phyloP scores from a whole-genome alignment of 2,888 invertebrate species.

The Trachelus tabidus region DNA sequence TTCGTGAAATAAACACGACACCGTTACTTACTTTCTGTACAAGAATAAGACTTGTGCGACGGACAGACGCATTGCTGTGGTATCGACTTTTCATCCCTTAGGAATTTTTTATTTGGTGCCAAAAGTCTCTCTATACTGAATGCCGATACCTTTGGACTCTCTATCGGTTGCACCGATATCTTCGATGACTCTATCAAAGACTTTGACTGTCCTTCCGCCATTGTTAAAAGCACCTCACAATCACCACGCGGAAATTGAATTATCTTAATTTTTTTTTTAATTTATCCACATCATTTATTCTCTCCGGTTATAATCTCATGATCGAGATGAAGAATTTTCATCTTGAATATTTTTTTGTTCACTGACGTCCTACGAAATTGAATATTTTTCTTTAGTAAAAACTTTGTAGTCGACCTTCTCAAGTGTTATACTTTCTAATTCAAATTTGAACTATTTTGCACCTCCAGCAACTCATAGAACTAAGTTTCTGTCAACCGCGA shows the following conservation, averaged over 20 bases:
- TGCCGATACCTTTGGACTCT: slow-evolving; percentile 43
- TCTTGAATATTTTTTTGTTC: background rate
- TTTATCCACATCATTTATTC: too few species aligned
- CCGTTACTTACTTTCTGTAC: too few species aligned
- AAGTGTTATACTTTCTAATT: background rate
- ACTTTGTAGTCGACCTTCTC: background rate
- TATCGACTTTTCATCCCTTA: slow-evolving; percentile 25
- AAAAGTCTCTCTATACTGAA: slow-evolving; percentile 60
- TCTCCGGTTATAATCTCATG: too few species aligned
- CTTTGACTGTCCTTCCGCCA: slow-evolving; percentile 39
- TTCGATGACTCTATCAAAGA: slow-evolving; percentile 21
- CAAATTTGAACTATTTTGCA: background rate
- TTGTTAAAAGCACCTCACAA: slow-evolving; percentile 17
- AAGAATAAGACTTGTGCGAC: background rate
- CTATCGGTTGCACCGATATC: slow-evolving; percentile 28
- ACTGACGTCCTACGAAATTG: slow-evolving; percentile 23
- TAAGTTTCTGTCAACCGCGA: slow-evolving; percentile 18
- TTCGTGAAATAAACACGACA: too few species aligned
- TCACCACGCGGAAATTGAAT: too few species aligned
- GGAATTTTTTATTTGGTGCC: slow-evolving; percentile 45
- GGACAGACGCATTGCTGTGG: slow-evolving; percentile 17
- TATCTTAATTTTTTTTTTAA: too few species aligned
- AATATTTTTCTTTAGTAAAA: background rate
- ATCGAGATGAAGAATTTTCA: too few species aligned
- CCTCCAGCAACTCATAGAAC: background rate